Evolutionary conservation across 2,113 vertebrate genomes (phyloP).

Genomic region (Vulpes vulpes): DNA sequence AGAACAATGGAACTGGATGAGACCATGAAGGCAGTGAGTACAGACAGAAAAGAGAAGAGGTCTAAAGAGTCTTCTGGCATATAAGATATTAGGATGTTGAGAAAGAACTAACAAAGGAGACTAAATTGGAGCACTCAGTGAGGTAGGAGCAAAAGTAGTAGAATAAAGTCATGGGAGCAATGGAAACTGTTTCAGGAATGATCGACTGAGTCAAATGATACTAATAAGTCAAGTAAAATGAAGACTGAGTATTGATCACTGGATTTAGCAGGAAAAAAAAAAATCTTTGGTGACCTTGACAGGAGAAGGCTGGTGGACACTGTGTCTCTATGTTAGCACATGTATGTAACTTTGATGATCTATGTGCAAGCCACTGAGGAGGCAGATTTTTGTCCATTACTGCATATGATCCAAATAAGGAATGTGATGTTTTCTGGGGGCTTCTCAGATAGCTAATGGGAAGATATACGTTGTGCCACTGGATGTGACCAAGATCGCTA

Average conservation of each 20-base stretch:
- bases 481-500: not conserved
- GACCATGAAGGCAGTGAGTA: not conserved
- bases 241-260: not conserved
- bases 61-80: not conserved
- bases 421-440: not conserved
- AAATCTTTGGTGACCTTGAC: not conserved
- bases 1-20: not conserved
- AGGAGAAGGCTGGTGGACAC: not conserved
- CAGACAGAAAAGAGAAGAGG: not conserved
- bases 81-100: not conserved
- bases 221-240: not conserved
- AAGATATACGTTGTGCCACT: not conserved
- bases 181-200: not conserved
- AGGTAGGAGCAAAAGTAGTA: not conserved
- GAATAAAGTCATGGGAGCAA: not conserved
- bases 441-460: not conserved
- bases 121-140: not conserved
- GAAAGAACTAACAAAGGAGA: not conserved
- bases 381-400: not conserved
- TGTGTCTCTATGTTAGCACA: not conserved
- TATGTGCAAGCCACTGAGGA: not conserved
- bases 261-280: not conserved
- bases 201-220: not conserved
- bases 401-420: not conserved
- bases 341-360: not conserved